A percentile compares a stretch with the other conserved stretches of the same genome.
phyloP scores from a whole-genome alignment of 1,140 invertebrate species.

The Eufriesea mexicana region DNA sequence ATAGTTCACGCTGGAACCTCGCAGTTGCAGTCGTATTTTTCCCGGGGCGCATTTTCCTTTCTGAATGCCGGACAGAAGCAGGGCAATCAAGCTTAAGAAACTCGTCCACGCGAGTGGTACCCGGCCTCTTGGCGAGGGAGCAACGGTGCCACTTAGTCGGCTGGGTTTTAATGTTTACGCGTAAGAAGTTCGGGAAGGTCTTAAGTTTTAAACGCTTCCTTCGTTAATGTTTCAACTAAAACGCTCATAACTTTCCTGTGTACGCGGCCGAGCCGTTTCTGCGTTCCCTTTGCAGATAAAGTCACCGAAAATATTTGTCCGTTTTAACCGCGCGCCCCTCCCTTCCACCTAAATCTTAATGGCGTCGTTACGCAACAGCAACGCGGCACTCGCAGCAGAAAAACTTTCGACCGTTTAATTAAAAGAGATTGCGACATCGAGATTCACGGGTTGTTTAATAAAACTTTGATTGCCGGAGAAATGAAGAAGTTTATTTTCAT shows the following conservation, averaged over 20 bases:
- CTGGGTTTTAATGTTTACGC: constrained; percentile 69
- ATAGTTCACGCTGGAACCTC: constrained; percentile 15
- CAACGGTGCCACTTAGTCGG: constrained; percentile 66
- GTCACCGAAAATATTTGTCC: constrained; percentile 53
- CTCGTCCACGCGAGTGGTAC: constrained; percentile 17
- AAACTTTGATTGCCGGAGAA: background rate
- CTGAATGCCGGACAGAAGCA: constrained; percentile 50
- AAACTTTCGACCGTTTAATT: constrained; percentile 33
- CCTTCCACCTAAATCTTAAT: constrained; percentile 45
- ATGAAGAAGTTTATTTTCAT: constrained; percentile 1
- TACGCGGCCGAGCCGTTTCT: background rate
- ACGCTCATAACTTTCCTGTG: constrained; percentile 60
- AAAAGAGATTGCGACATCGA: constrained; percentile 1
- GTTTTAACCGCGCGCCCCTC: constrained; percentile 1
- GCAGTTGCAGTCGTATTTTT: constrained; percentile 46
- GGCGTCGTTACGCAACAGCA: constrained; percentile 7
- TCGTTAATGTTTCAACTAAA: constrained; percentile 68
- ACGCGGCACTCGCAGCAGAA: background rate
- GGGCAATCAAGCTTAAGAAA: constrained; percentile 58
- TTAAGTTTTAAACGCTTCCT: constrained; percentile 69
- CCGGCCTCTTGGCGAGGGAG: constrained; percentile 51
- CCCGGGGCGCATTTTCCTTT: constrained; percentile 11
- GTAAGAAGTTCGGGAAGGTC: constrained; percentile 61
- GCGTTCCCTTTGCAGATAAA: constrained; percentile 23
- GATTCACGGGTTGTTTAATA: constrained; percentile 1